Evolutionary conservation across 2,888 invertebrate genomes (phyloP), one percentile per base, ranked within the genome.

Genomic region (Cryptus armator): DNA sequence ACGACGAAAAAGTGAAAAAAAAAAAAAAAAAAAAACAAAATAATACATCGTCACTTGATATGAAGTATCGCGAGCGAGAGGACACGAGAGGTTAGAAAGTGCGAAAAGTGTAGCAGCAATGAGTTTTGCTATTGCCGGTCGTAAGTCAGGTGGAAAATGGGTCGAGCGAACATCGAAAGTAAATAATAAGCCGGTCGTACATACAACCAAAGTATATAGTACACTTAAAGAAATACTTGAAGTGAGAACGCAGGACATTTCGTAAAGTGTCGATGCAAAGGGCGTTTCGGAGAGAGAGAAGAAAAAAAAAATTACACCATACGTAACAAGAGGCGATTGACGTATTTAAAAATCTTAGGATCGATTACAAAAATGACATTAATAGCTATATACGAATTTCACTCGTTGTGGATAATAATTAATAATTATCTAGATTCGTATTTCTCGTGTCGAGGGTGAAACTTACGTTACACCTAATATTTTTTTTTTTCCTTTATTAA

Each of bases 141-240:
- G 46, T 14, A 70, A 48, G 62, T 72, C 76, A 16, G 62, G 37
- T 78, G 64, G 89, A 88, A 92, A 91, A 91, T 90, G 82, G 89
- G 87, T 86, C 91, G 86, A 75, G 78, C 68, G 53, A 48, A 72
- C 85, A 89, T 89, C 88, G 91, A 91, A 91, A 92, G 91, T 90
- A 87, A 81, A 85, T 87, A 87, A 83, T 80, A 85, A 78, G 66
- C 70, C 80, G 74, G 62, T 74, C 67, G 32, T 77, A 51, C 6
- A 56, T 43, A 19, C 9, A 51, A 16, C 44, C 10, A 74, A 81
- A 80, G 44, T 16, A 44, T 59, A 51, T 46, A 44, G 7, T 51
- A 32, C 32, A 62, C 46, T n/a, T 19, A 7, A 48, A 48, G 44
- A 43, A 19, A 19, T 46, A 16, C 19, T 12, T 19, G 19, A 0